These are phyloP conservation scores for Apoda limacodes DNA, from an alignment of 2,888 invertebrate genomes.

Conservation along the genomic window DNA sequence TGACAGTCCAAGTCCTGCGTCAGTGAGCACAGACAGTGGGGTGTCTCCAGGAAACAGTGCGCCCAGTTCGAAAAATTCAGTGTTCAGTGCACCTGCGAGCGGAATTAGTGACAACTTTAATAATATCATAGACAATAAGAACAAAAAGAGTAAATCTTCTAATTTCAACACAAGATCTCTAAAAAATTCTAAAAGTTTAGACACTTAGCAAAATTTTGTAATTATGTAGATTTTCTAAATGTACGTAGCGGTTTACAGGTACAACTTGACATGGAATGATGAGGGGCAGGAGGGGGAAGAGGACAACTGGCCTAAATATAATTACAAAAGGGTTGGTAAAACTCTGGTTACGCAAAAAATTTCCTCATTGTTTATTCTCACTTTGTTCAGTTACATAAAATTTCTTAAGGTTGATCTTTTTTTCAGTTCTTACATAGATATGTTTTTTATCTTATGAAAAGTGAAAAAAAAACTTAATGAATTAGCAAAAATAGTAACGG, in stretches of 20 bases:
- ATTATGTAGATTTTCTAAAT: constrained; percentile 69
- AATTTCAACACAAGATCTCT: constrained; percentile 44
- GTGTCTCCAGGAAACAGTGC: constrained; percentile 57
- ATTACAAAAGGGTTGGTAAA: too few species aligned
- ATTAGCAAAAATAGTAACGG: too few species aligned
- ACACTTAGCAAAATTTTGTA: constrained; percentile 58
- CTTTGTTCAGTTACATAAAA: too few species aligned
- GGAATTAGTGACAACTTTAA: constrained; percentile 31
- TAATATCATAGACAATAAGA: constrained; percentile 36
- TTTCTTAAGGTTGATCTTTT: too few species aligned
- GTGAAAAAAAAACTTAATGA: too few species aligned
- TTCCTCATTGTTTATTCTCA: too few species aligned
- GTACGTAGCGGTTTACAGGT: constrained; percentile 50
- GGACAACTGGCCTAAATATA: too few species aligned
- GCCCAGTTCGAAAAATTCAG: constrained; percentile 49
- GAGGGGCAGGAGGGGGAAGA: too few species aligned
- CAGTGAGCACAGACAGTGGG: constrained; percentile 56
- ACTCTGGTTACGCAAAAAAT: too few species aligned
- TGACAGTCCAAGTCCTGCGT: constrained; percentile 57
- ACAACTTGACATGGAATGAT: too few species aligned
- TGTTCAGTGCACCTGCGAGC: constrained; percentile 36
- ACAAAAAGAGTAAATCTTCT: constrained; percentile 44
- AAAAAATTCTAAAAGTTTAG: constrained; percentile 63
- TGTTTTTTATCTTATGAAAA: too few species aligned
- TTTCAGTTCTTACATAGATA: too few species aligned